Conservation (phyloP, 2,113 vertebrate species). For the Tenebrosternarchus preto region DNA sequence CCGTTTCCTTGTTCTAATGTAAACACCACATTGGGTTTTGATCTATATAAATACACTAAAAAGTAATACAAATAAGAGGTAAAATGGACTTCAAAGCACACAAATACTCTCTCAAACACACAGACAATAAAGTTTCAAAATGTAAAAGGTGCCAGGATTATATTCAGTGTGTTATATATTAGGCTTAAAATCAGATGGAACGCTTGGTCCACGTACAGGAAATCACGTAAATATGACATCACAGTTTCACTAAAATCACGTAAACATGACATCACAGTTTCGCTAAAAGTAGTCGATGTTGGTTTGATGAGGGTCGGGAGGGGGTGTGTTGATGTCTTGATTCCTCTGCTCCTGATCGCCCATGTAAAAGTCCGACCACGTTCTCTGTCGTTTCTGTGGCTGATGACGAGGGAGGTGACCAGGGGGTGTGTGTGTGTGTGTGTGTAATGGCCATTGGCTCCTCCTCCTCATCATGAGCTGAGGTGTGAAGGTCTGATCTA, state of each 20-base stretch:
- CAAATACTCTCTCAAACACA: constrained; percentile 7
- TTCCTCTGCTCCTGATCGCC: no score
- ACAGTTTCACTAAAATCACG: background rate
- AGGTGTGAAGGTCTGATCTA: background rate
- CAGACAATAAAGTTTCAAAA: background rate
- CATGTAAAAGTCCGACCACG: no score
- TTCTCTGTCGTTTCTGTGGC: no score
- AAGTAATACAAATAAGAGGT: background rate
- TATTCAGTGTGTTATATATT: background rate
- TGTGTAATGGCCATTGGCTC: no score
- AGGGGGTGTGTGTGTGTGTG: no score
- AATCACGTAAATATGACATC: background rate
- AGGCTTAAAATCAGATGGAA: background rate
- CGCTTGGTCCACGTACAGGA: no score
- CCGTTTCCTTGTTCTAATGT: no score
- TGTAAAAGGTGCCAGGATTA: background rate
- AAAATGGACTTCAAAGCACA: background rate
- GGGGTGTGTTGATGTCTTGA: no score
- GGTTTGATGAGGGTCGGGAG: no score
- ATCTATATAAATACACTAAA: no score
- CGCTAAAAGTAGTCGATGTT: background rate
- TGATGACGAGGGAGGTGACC: no score
- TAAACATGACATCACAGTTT: background rate
- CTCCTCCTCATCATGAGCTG: background rate
- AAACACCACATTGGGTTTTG: no score